phyloP scores from a whole-genome alignment of 2,113 vertebrate species.

The Bombycilla garrulus region DNA sequence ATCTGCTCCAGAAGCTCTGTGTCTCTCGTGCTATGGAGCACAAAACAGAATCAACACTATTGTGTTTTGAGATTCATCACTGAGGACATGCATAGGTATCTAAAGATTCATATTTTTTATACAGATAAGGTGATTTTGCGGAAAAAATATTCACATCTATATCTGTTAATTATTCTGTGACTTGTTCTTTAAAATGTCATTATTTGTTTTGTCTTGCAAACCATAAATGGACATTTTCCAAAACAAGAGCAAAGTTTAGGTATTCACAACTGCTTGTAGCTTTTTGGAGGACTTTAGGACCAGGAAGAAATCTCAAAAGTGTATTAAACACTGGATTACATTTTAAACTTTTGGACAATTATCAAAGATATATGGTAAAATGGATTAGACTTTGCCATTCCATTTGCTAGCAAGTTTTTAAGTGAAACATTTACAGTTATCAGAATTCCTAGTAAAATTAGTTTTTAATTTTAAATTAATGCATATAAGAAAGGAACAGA shows the following conservation, averaged over 20 bases:
- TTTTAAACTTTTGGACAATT: background rate
- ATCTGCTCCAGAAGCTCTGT: background rate
- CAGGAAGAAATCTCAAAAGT: background rate
- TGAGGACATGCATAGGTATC: background rate
- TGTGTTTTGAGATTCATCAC: background rate
- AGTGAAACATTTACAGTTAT: background rate
- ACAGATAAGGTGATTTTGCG: background rate
- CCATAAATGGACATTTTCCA: background rate
- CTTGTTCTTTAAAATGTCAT: background rate
- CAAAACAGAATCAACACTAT: background rate
- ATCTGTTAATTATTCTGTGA: background rate
- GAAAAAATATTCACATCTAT: background rate
- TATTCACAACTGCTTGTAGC: background rate
- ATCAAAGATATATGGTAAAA: background rate
- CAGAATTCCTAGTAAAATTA: constrained; percentile 13
- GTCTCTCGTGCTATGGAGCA: background rate
- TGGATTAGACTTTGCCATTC: background rate
- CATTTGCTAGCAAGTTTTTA: background rate
- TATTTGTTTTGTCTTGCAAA: background rate
- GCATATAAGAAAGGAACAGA: background rate
- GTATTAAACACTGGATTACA: background rate
- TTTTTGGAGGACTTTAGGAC: background rate
- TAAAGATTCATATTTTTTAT: background rate
- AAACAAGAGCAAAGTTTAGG: background rate
- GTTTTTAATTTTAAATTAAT: constrained; percentile 31